phyloP scores from a whole-genome alignment of 2,113 vertebrate species.

The Empidonax alnorum region DNA sequence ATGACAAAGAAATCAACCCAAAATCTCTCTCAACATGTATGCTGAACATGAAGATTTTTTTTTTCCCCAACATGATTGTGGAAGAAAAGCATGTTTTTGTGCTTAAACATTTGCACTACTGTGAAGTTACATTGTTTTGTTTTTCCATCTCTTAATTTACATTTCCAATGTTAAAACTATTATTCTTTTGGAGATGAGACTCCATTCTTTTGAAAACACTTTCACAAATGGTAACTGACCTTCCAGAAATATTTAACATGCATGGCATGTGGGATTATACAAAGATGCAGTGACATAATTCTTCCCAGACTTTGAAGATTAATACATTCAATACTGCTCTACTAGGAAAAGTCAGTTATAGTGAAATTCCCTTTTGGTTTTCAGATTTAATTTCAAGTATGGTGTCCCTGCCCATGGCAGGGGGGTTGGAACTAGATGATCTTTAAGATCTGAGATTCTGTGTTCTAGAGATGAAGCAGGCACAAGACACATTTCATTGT shows the following conservation, averaged over 20 bases:
- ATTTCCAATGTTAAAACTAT: not conserved
- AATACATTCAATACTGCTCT: not conserved
- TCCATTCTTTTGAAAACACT: not conserved
- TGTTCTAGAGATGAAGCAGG: constrained; percentile 17
- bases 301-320: not conserved
- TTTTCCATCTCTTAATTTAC: not conserved
- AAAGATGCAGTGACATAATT: not conserved
- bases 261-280: not conserved
- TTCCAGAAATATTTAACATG: not conserved
- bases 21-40: not conserved
- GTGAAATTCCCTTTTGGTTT: constrained; percentile 29
- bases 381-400: constrained; percentile 50
- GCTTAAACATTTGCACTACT: not conserved
- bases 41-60: not conserved
- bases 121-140: not conserved
- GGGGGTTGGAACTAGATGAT: not conserved
- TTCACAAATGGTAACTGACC: not conserved
- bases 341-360: not conserved
- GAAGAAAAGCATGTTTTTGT: not conserved
- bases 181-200: not conserved
- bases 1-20: not conserved
- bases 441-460: not conserved
- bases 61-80: rapidly evolving
- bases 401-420: not conserved
- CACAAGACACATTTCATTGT: not conserved